Evolutionary conservation across 2,113 vertebrate genomes (phyloP).

Genomic region (Hemiprocne comata): DNA sequence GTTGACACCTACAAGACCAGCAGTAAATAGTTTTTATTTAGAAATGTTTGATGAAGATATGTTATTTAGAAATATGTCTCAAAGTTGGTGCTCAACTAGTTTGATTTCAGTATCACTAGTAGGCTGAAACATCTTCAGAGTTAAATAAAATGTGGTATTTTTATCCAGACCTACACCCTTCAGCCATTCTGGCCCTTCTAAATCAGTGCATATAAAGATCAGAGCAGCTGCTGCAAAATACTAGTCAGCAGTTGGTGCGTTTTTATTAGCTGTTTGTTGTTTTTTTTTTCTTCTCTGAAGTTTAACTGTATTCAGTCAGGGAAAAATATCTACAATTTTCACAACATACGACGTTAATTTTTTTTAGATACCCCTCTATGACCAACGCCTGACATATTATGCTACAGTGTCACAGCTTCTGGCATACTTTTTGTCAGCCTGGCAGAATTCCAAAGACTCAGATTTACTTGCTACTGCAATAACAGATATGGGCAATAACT

Average conservation of each 20-base stretch:
- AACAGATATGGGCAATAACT: neutral
- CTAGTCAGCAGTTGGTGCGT: neutral
- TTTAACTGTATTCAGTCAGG: neutral
- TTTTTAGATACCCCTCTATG: neutral
- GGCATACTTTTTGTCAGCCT: neutral
- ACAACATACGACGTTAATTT: neutral
- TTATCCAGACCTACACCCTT: neutral
- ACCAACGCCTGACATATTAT: neutral
- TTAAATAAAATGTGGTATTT: neutral
- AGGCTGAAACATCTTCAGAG: neutral
- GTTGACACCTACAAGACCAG: neutral
- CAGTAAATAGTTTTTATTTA: conserved; percentile 4
- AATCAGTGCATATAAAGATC: neutral
- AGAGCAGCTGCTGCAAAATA: conserved; percentile 5
- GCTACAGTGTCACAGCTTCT: neutral
- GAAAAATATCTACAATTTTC: neutral
- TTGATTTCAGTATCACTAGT: neutral
- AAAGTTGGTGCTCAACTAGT: neutral
- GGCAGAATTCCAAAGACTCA: neutral
- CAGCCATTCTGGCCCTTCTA: neutral
- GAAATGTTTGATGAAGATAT: neutral
- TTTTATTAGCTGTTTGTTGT: neutral
- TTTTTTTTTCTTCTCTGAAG: neutral
- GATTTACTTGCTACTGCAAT: neutral
- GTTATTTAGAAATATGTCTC: neutral